These are phyloP conservation scores for Coendou prehensilis DNA, from an alignment of 2,797 vertebrate genomes.

Conservation along the genomic window DNA sequence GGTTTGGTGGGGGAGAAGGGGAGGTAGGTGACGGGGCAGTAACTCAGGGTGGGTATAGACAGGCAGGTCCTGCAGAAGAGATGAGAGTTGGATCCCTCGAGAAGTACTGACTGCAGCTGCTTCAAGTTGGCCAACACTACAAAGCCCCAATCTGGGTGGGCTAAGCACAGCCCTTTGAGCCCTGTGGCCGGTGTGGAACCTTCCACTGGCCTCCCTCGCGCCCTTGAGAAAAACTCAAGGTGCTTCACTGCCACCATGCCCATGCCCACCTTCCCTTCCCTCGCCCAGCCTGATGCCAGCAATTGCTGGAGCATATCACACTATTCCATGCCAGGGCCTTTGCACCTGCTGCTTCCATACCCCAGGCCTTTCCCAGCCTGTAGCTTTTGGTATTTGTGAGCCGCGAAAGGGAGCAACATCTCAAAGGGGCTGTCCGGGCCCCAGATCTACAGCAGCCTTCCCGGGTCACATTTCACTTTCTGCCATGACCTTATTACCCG, in stretches of 20 bases:
- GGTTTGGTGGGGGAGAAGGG: neutral
- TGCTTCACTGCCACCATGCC: neutral
- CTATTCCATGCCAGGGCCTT: neutral
- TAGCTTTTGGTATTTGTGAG: neutral
- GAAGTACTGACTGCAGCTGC: neutral
- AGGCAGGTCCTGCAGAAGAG: neutral
- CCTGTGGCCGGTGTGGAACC: neutral
- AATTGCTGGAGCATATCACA: fast-evolving
- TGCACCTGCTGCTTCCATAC: neutral
- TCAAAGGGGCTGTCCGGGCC: neutral
- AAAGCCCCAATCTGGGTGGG: neutral
- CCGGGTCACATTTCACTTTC: neutral
- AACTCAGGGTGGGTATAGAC: fast-evolving
- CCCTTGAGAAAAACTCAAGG: neutral
- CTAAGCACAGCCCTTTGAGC: neutral
- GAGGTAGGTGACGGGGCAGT: neutral
- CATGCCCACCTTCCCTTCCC: neutral
- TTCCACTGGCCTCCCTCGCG: neutral
- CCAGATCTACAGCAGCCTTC: neutral
- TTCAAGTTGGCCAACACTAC: neutral
- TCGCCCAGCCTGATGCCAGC: neutral
- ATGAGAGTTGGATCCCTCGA: neutral
- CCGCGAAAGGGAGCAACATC: no score
- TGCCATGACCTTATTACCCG: neutral
- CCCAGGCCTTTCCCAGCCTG: neutral